phyloP scores from a whole-genome alignment of 2,797 vertebrate genomes.

The Brachyrhaphis roseni region DNA sequence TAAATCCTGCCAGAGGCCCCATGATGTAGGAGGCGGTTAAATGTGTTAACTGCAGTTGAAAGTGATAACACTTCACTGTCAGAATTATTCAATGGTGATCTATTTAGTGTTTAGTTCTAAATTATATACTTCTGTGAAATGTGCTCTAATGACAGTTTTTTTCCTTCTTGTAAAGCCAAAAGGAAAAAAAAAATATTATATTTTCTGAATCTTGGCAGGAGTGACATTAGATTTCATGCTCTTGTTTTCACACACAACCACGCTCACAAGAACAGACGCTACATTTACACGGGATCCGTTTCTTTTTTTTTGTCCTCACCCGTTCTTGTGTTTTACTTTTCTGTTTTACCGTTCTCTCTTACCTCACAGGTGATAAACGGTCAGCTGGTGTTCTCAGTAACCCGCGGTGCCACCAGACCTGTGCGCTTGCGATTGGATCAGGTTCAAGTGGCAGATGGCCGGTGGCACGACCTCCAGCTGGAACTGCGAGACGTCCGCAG shows the following conservation, averaged over 20 bases:
- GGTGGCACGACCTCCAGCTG: conserved; percentile 95
- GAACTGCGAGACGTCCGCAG: conserved; percentile 90
- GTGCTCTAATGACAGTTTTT: conserved; percentile 1
- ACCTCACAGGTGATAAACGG: conserved; percentile 86
- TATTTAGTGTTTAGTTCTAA: neutral
- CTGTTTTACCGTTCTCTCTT: neutral
- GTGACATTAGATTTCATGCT: conserved; percentile 31
- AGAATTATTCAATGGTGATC: neutral
- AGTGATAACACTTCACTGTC: conserved; percentile 4
- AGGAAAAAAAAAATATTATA: neutral
- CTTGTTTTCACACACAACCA: neutral
- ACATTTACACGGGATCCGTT: neutral
- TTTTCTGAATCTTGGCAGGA: conserved; percentile 9
- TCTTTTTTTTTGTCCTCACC: neutral
- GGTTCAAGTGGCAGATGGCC: conserved; percentile 90
- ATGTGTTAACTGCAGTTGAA: conserved; percentile 5
- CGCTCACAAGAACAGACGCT: neutral
- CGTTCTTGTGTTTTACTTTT: neutral
- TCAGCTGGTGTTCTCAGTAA: conserved; percentile 90
- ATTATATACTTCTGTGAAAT: neutral
- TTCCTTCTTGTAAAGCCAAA: neutral
- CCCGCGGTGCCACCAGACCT: conserved; percentile 82
- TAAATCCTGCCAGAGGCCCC: conserved; percentile 1
- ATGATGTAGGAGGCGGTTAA: conserved; percentile 3
- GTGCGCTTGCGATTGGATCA: conserved; percentile 91